phyloP scores from a whole-genome alignment of 2,797 vertebrate genomes.

The Cirrhinus mrigala region DNA sequence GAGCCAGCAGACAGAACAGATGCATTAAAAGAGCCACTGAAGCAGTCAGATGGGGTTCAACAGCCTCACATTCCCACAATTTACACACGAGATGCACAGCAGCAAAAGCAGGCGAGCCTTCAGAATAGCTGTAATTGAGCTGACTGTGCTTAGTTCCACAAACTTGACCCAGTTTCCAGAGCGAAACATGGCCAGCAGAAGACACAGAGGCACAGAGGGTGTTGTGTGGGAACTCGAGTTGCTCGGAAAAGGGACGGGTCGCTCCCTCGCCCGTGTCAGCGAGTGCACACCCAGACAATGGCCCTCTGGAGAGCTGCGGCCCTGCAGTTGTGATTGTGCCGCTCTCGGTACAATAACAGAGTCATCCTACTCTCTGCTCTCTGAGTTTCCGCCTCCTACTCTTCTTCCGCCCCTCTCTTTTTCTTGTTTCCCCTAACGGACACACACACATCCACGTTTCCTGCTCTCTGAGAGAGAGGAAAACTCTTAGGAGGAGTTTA shows the following conservation, averaged over 20 bases:
- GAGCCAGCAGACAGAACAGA: slow-evolving; percentile 2
- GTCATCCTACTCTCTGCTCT: slow-evolving; percentile 58
- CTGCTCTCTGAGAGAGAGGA: slow-evolving; percentile 58
- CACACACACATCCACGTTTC: slow-evolving; percentile 51
- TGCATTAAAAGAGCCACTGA: neutral
- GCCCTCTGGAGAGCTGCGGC: slow-evolving; percentile 51
- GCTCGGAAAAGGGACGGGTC: slow-evolving; percentile 56
- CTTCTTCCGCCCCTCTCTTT: slow-evolving; percentile 52
- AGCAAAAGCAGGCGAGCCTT: slow-evolving; percentile 6
- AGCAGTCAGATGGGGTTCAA: slow-evolving; percentile 10
- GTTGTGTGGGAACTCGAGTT: slow-evolving; percentile 55
- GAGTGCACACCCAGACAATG: slow-evolving; percentile 61
- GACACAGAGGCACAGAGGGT: slow-evolving; percentile 31
- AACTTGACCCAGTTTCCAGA: slow-evolving; percentile 50
- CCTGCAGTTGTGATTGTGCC: slow-evolving; percentile 51
- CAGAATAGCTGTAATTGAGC: neutral
- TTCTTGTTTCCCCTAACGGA: slow-evolving; percentile 42
- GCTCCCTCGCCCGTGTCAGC: slow-evolving; percentile 51
- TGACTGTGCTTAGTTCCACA: slow-evolving; percentile 28
- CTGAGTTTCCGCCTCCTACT: slow-evolving; percentile 54
- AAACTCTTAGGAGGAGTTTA: slow-evolving; percentile 50
- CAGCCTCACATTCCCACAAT: slow-evolving; percentile 17
- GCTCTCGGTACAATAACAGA: slow-evolving; percentile 56
- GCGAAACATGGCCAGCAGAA: slow-evolving; percentile 16
- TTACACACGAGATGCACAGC: neutral